These are phyloP conservation scores for Porites cylindrica DNA, from an alignment of 92 coral and sea anemone species.

Conservation along the genomic window DNA sequence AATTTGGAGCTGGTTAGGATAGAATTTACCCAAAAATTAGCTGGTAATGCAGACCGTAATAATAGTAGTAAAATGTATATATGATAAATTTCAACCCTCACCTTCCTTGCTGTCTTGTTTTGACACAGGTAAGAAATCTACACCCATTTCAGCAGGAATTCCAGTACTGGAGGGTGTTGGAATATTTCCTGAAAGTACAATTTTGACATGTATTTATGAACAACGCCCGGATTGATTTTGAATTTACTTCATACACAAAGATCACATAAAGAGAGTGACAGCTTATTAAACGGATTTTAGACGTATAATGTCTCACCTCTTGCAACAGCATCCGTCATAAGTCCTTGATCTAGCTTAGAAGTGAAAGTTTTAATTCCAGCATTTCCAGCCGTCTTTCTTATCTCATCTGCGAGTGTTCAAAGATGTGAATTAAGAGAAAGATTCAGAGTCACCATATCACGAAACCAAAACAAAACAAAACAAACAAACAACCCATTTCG, in stretches of 20 bases:
- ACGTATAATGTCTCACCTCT: conserved; percentile 46
- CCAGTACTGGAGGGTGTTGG: conserved; percentile 62
- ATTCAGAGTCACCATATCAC: too few relatives aligned
- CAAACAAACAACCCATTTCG: too few relatives aligned
- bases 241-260: too few relatives aligned
- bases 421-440: background rate
- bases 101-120: conserved; percentile 83
- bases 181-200: conserved; percentile 42
- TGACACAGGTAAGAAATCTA: conserved; percentile 82
- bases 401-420: conserved; percentile 66
- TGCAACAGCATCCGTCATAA: conserved; percentile 72
- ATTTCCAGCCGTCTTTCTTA: conserved; percentile 70
- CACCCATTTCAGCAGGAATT: conserved; percentile 58
- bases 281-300: too few relatives aligned
- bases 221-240: too few relatives aligned
- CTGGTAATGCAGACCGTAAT: too few relatives aligned
- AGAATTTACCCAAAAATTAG: too few relatives aligned
- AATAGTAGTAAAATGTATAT: too few relatives aligned
- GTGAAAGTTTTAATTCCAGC: conserved; percentile 84
- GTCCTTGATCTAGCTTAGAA: conserved; percentile 82
- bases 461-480: too few relatives aligned
- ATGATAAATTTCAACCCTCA: background rate
- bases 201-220: background rate
- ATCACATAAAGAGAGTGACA: too few relatives aligned
- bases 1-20: too few relatives aligned